Conservation (phyloP, 92 coral and sea anemone genomes). For the Blastomussa wellsi region DNA sequence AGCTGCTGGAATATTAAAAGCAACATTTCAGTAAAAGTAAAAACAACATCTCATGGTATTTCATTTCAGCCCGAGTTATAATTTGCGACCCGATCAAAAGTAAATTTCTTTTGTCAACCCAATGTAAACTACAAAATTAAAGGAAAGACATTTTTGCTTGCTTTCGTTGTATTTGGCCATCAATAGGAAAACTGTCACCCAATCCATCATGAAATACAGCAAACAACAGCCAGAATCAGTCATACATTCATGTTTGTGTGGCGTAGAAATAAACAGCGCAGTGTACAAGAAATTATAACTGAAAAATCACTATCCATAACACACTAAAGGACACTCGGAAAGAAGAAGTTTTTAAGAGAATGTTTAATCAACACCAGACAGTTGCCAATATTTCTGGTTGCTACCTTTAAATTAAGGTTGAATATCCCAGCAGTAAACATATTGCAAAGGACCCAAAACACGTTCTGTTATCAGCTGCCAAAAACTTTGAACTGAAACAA, state of each 20-base stretch:
- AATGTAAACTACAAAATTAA: neutral
- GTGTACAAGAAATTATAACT: neutral
- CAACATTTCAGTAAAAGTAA: neutral
- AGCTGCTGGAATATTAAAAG: neutral
- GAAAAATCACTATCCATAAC: neutral
- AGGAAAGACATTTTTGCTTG: neutral
- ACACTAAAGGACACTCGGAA: neutral
- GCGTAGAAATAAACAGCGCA: neutral
- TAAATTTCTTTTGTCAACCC: neutral
- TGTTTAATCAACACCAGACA: neutral
- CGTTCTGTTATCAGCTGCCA: neutral
- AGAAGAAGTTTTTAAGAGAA: neutral
- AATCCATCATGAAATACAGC: neutral
- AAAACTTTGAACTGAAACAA: too few species aligned
- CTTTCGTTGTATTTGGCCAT: neutral
- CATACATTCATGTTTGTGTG: neutral
- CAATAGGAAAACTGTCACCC: neutral
- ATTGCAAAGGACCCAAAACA: neutral
- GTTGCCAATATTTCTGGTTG: neutral
- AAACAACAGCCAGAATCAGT: neutral
- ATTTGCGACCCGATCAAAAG: neutral
- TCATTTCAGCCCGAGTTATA: neutral
- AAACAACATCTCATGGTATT: neutral
- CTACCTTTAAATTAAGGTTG: neutral
- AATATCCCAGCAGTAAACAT: neutral